Evolutionary conservation across 1,140 invertebrate genomes (phyloP), one percentile per base, ranked within the genome.

Genomic region (Drosophila mauritiana): DNA sequence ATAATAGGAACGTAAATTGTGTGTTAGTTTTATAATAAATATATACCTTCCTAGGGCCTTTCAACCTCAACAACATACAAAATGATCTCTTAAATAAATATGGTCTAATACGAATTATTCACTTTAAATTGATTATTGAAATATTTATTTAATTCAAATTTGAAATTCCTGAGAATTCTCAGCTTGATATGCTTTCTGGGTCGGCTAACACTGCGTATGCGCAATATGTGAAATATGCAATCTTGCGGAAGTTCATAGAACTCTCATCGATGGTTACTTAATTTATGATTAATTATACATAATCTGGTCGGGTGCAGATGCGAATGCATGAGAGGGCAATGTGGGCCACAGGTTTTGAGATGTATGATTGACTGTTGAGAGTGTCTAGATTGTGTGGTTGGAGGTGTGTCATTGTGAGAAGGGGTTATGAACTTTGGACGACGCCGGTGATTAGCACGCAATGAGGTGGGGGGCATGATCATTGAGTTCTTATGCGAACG

Each of bases 361-460:
- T 88, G 74, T 88, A 81, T 31, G 57, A 55, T 70, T 85, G 82
- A 88, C 83, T 86, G 82, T 70, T 53, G 57, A 62, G 17, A 57
- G 65, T 80, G 59, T 84, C 40, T 53, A 53, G 56, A 37, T 45
- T 45, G 58, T 58, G 46, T 78, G 74, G 56, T 54, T 55, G 53
- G 12, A 12, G 22, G 6, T 25, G 64, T 53, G 46, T 45, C 15
- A 10, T 48, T 73, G 52, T 48, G 61, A 65, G 53, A 55, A 34
- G 46, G 37, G 58, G 51, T 58, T 34, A 74, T 75, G 73, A 43
- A 61, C 17, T 40, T 25, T 15, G 70, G 40, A 70, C 69, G 49
- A 62, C 78, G 72, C 54, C 45, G 78, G 69, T 78, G 78, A 73
- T 15, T 42, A 11, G 56, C 72, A 72, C 80, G 37, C 80, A 76